These are phyloP conservation scores for Falcunculus frontatus DNA, from an alignment of 2,113 vertebrate species.

Conservation along the genomic window DNA sequence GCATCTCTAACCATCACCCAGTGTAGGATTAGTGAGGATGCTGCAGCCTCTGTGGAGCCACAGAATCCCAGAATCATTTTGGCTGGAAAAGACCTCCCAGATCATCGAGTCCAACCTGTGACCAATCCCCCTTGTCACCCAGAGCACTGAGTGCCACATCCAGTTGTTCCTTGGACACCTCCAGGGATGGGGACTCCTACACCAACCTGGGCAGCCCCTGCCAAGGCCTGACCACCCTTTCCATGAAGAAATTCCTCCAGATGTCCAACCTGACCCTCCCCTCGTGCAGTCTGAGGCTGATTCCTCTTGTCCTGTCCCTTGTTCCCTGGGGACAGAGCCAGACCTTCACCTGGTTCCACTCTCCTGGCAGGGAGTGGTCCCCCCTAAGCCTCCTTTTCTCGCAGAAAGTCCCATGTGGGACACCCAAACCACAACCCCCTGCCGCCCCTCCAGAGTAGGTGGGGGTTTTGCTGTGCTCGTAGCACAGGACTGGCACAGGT, in stretches of 20 bases:
- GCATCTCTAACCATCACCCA: not conserved
- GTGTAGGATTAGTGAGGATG: not conserved
- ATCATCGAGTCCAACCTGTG: not conserved
- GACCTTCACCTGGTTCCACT: not conserved
- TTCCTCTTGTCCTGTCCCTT: not conserved
- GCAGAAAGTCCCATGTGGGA: too few species aligned
- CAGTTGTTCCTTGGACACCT: not conserved
- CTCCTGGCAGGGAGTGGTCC: not conserved
- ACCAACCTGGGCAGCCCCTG: not conserved
- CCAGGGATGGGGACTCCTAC: not conserved
- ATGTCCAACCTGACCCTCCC: not conserved
- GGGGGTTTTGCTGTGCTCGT: not conserved
- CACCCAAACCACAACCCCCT: not conserved
- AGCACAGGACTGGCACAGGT: rapidly evolving
- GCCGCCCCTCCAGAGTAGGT: rapidly evolving
- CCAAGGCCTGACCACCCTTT: not conserved
- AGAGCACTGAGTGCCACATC: not conserved
- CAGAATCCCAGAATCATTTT: not conserved
- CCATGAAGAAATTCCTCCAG: not conserved
- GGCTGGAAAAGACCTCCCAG: not conserved
- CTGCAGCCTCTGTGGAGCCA: not conserved
- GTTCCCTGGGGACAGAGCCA: not conserved
- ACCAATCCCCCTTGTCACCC: not conserved
- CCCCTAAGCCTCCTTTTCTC: not conserved
- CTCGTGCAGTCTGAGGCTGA: not conserved